Evolutionary conservation across 2,113 vertebrate species (phyloP).

Genomic region (Boulengerochromis microlepis): DNA sequence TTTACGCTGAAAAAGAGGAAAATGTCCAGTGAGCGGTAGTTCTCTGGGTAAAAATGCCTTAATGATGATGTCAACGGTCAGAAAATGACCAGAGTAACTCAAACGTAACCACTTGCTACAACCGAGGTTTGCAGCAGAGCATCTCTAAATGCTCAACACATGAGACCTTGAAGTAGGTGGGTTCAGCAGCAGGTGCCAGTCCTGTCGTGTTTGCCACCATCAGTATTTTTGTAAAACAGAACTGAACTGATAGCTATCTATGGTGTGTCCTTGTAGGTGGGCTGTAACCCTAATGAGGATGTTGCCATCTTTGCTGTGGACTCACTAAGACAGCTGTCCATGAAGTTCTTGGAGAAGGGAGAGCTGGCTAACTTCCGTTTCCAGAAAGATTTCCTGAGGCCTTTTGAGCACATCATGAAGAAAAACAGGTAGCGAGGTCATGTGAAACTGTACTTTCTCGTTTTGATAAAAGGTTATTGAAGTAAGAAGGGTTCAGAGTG

Average conservation of each 20-base stretch:
- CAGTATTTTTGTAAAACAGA: not conserved
- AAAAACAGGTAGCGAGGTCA: conserved; percentile 84
- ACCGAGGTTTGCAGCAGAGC: not conserved
- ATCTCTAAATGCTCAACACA: not conserved
- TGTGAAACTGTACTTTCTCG: not conserved
- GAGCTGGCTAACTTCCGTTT: conserved; percentile 97
- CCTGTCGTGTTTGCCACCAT: not conserved
- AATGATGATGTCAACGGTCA: not conserved
- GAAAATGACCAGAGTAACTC: not conserved
- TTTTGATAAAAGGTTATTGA: not conserved
- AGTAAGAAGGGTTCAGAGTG: not conserved
- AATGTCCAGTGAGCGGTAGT: not conserved
- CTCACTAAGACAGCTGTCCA: conserved; percentile 92
- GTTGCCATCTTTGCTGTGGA: conserved; percentile 97
- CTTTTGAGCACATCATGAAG: conserved; percentile 98
- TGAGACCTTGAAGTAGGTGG: not conserved
- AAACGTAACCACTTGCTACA: not conserved
- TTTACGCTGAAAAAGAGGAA: not conserved
- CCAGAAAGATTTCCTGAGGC: conserved; percentile 96
- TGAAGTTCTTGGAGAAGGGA: conserved; percentile 98
- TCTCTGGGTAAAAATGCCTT: not conserved
- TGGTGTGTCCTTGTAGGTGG: conserved; percentile 73
- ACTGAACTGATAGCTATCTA: not conserved
- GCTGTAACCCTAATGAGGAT: conserved; percentile 97
- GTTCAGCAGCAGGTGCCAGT: not conserved